Evolutionary conservation across 2,888 invertebrate genomes (phyloP), one percentile per base, ranked within the genome.

Genomic region (Drosophila niveifrons): DNA sequence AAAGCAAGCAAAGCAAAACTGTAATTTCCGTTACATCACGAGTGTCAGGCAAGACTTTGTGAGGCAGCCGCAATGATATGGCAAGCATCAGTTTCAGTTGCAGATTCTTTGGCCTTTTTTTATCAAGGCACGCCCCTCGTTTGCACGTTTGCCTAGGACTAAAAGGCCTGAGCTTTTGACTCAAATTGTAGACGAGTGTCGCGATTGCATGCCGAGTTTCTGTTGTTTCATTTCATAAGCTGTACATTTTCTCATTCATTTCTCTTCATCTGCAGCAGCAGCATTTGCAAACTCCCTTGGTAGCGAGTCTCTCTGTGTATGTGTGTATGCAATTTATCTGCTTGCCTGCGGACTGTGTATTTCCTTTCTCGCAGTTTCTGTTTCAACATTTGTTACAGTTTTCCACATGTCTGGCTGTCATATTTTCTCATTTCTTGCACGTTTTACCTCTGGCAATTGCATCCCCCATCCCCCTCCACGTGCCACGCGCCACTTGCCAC

Each of bases 371-470:
- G 9, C 15, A 7, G 34, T 6, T 29, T 1, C 23, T 39, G 7
- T 18, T 6, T 9, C 46, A 46, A 53, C 82, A 80, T 82, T 80
- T 83, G 86, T 84, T 78, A 78, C 82, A 75, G 65, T 67, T 72
- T 76, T 73, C 75, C 65, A 71, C 68, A 78, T 79, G 80, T 74
- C 80, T 82, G 82, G 64, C 65, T 78, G 85, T 78, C 80, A 84
- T 85, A 83, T 85, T 83, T 85, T 84, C 81, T 80, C 81, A 85
- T 83, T 81, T 80, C 78, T 73, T 75, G 73, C 81, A 75, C 79
- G 78, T 75, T 75, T 36, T 79, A 79, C 82, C 81, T 81, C 74
- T 76, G 78, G 82, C 82, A 78, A 84, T 84, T 78, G 78, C 78
- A 69, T 56, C 7, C 11, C 31, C 29, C 11, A 29, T 41, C 46